Percentiles rank a stretch among this genome's conserved stretches.
phyloP scores from a whole-genome alignment of 2,888 invertebrate species.

The Sussaba pulchella region DNA sequence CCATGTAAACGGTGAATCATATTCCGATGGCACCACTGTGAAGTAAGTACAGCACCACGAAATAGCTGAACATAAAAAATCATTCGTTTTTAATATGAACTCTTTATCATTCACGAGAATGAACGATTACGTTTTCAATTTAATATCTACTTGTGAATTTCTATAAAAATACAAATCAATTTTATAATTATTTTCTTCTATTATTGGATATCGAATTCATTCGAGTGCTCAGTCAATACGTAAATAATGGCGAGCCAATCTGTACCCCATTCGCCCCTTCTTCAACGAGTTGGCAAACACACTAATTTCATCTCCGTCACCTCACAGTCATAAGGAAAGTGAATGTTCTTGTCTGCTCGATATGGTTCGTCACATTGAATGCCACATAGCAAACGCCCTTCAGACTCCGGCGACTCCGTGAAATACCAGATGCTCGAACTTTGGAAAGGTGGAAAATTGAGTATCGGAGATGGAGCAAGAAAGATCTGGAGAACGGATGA shows the following conservation, averaged over 20 bases:
- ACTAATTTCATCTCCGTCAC: constrained; percentile 28
- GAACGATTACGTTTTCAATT: neutral
- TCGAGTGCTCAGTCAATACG: neutral
- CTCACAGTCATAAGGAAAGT: constrained; percentile 11
- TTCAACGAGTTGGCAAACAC: constrained; percentile 51
- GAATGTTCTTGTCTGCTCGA: neutral
- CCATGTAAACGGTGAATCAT: too few relatives aligned
- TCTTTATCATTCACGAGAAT: neutral
- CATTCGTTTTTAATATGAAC: too few relatives aligned
- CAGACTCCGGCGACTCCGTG: neutral
- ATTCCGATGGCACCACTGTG: neutral
- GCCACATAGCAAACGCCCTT: neutral
- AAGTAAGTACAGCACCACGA: neutral
- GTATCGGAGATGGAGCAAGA: neutral
- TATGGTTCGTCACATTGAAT: neutral
- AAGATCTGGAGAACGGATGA: neutral
- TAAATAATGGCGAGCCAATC: constrained; percentile 7
- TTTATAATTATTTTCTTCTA: neutral
- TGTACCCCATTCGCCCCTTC: neutral
- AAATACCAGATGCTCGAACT: constrained; percentile 18
- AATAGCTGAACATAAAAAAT: neutral
- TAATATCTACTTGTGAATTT: neutral
- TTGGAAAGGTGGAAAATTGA: neutral
- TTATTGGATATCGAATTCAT: neutral
- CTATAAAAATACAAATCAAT: neutral